Base-by-base conservation (phyloP, 1,140 invertebrate genomes). In the Chironomus tepperi region DNA sequence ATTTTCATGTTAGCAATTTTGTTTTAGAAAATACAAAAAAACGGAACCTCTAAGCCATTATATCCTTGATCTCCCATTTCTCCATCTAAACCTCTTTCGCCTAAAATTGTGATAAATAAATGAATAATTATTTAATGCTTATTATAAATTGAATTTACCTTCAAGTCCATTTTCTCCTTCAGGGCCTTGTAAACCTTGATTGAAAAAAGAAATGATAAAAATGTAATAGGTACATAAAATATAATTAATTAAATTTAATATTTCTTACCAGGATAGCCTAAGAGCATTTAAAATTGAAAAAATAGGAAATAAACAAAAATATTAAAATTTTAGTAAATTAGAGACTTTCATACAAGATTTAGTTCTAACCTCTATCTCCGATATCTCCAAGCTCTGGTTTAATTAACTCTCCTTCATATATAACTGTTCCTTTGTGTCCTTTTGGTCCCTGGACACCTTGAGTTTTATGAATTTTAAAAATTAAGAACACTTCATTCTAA, bases 1-100 rank as follows among this genome's bases (percentile, higher is more conserved):
- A 70, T 12, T 18, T n/a, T n/a, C n/a, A n/a, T n/a, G n/a, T n/a
- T n/a, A n/a, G n/a, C 42, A 43, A 16, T 86, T 7, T 83, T 74
- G 9, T 84, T 82, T 43, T n/a, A n/a, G n/a, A n/a, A 89, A 88
- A 76, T 85, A 84, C n/a, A 79, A 76, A 16, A 47, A 47, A 47
- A 10, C 8, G 43, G 2, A 57, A 89, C 89, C 5, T 85, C 82
- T 43, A 15, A 77, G 2, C 81, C 81, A 73, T 79, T 80, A 75
- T 75, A 80, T 15, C 81, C 81, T 75, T 81, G 81, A 6, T 75
- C 77, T 15, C 81, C 81, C 16, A 77, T 77, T 34, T 75, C 76
- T 1, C 81, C 81, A 18, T 74, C 42, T 18, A 75, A 74, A 19
- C 78, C 80, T 0, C 18, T 74, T 6, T n/a, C 19, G 0, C 81